A percentile compares a stretch with the other conserved stretches of the same genome.
Conservation (phyloP, 2,888 invertebrate genomes). For the Melieria omissa region DNA sequence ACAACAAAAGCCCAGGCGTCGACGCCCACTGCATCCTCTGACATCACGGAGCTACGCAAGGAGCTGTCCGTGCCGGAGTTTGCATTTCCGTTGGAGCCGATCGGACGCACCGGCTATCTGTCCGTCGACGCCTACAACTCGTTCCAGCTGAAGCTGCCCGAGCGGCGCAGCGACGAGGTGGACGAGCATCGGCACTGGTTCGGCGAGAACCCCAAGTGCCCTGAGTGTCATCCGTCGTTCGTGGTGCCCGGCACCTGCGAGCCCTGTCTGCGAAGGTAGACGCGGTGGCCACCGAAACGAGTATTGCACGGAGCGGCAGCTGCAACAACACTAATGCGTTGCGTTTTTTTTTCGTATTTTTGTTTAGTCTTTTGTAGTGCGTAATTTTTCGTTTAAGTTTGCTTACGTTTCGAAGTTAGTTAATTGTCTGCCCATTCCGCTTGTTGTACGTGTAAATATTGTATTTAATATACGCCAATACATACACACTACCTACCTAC, state of each 20-base stretch:
- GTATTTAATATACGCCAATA: no score
- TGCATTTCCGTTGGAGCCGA: constrained; percentile 71
- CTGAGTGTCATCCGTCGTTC: constrained; percentile 75
- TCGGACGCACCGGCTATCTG: constrained; percentile 71
- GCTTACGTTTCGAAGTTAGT: no score
- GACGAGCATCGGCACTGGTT: constrained; percentile 64
- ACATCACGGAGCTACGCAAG: constrained; percentile 70
- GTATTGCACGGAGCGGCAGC: no score
- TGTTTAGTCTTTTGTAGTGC: no score
- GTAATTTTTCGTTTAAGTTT: no score
- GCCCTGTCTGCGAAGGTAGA: constrained; percentile 71
- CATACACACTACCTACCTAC: no score
- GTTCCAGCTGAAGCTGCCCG: constrained; percentile 71
- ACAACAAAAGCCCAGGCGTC: constrained; percentile 47
- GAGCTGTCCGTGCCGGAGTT: constrained; percentile 74
- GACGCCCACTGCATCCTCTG: constrained; percentile 38
- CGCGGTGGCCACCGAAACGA: background rate
- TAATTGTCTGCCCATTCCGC: no score
- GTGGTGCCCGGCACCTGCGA: constrained; percentile 73
- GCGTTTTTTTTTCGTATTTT: no score
- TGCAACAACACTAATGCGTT: no score
- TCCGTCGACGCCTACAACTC: constrained; percentile 71
- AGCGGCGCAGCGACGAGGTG: constrained; percentile 56
- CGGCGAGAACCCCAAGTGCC: constrained; percentile 73
- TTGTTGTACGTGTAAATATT: no score